Conservation (phyloP, 2,113 vertebrate genomes). For the Glareola pratincola region DNA sequence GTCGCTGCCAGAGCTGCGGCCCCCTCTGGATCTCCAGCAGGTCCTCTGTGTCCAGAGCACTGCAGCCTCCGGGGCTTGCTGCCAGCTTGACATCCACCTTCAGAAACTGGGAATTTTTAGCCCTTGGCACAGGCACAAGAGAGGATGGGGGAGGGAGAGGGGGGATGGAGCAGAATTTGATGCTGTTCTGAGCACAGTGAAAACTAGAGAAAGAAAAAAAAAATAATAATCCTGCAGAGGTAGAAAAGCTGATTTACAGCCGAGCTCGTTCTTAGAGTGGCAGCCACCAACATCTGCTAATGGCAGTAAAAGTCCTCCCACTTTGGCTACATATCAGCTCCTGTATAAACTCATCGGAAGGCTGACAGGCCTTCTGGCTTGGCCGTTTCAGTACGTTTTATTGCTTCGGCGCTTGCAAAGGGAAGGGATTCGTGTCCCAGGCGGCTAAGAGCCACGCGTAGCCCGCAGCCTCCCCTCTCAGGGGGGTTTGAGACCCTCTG, state of each 20-base stretch:
- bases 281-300: conserved; percentile 41
- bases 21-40: fast-evolving
- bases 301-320: not conserved
- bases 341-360: not conserved
- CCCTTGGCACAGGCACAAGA: not conserved
- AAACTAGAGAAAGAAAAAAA: not conserved
- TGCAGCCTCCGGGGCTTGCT: not conserved
- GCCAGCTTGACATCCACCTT: fast-evolving
- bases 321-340: not conserved
- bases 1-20: not conserved
- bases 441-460: not conserved
- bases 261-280: not conserved
- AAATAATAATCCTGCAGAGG: not conserved
- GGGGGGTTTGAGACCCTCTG: fast-evolving
- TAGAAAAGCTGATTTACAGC: conserved; percentile 19
- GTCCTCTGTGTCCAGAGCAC: not conserved
- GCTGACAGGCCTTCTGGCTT: not conserved
- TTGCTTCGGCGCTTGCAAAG: not conserved
- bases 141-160: not conserved
- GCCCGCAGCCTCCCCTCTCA: not conserved
- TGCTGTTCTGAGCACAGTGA: not conserved
- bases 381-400: not conserved
- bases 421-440: not conserved
- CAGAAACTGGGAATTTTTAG: not conserved
- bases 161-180: not conserved